Evolutionary conservation across 2,888 invertebrate genomes (phyloP).

Genomic region (Caenorhabditis panamensis): DNA sequence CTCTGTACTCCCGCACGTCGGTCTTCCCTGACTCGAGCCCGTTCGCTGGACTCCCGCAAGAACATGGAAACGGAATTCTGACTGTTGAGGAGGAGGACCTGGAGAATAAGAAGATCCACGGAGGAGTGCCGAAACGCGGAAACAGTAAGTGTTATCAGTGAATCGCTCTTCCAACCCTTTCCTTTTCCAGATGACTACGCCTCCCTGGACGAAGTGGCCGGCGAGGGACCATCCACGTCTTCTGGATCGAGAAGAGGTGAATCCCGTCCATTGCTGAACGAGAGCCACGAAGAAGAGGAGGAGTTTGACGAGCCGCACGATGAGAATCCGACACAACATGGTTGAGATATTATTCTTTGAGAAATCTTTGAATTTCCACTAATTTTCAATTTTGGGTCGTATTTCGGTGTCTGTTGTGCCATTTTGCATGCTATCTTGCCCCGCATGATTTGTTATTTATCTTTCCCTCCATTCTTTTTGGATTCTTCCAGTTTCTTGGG

Average conservation of each 20-base stretch:
- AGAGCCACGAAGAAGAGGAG: slow-evolving; percentile 4
- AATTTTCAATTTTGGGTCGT: not conserved
- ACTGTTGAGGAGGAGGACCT: slow-evolving; percentile 71
- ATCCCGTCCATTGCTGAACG: not conserved
- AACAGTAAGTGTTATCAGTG: slow-evolving; percentile 54
- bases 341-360: not conserved
- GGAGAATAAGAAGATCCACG: slow-evolving; percentile 67
- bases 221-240: slow-evolving; percentile 28
- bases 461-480: too few species aligned
- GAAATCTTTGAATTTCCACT: too few species aligned
- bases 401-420: too few species aligned
- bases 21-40: slow-evolving; percentile 51
- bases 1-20: slow-evolving; percentile 68
- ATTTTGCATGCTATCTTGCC: too few species aligned
- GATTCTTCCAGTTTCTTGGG: too few species aligned
- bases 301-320: slow-evolving; percentile 54
- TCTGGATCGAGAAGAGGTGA: slow-evolving; percentile 17
- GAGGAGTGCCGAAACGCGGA: slow-evolving; percentile 17
- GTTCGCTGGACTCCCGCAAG: not conserved
- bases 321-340: slow-evolving; percentile 16
- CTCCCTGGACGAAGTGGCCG: slow-evolving; percentile 63
- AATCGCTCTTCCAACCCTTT: not conserved
- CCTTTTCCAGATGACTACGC: slow-evolving; percentile 72
- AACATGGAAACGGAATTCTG: slow-evolving; percentile 34
- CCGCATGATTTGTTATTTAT: too few species aligned